phyloP scores from a whole-genome alignment of 2,113 vertebrate species.

The Menura novaehollandiae region DNA sequence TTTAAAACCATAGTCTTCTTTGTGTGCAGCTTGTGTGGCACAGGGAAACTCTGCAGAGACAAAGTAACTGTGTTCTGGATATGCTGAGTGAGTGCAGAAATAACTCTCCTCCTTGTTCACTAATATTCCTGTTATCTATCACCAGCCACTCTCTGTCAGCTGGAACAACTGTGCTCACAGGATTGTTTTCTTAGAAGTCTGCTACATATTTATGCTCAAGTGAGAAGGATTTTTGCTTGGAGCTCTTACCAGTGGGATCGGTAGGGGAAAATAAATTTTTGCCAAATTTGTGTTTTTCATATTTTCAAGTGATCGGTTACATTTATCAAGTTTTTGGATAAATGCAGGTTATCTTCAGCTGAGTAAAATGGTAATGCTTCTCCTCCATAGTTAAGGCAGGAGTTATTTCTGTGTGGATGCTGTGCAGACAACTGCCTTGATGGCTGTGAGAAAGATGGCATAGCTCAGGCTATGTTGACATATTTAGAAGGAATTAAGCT shows the following conservation, averaged over 20 bases:
- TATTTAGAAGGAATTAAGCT: neutral
- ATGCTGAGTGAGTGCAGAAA: neutral
- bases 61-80: neutral
- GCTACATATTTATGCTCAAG: neutral
- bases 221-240: neutral
- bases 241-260: neutral
- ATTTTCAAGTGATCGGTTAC: conserved; percentile 6
- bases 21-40: neutral
- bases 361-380: neutral
- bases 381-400: neutral
- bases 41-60: neutral
- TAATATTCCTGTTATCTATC: neutral
- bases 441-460: neutral
- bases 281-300: neutral
- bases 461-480: neutral
- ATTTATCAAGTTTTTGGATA: conserved; percentile 15
- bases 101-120: neutral
- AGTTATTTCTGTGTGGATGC: neutral
- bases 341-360: neutral
- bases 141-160: neutral
- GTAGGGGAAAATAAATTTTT: neutral
- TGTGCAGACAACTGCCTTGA: neutral
- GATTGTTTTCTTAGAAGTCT: neutral
- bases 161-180: neutral
- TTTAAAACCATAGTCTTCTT: neutral